Percentiles rank a stretch among this genome's conserved stretches.
phyloP scores from a whole-genome alignment of 2,888 invertebrate species.

The Monoplex corrugatus region DNA sequence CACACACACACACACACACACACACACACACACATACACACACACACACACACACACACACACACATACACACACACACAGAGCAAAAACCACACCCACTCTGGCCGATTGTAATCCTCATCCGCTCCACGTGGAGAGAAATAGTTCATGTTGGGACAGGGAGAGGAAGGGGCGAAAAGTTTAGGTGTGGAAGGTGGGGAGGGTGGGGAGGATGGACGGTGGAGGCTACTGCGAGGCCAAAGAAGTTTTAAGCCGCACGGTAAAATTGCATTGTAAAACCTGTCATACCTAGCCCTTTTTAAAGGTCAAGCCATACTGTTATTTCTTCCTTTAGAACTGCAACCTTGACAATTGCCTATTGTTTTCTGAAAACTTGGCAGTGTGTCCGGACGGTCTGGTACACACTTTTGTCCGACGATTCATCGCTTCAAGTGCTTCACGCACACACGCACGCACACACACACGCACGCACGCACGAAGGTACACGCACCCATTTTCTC shows the following conservation, averaged over 20 bases:
- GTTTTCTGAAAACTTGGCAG: not conserved
- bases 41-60: conserved; percentile 46
- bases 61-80: conserved; percentile 6
- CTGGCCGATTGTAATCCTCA: not conserved
- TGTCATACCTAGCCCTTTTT: not conserved
- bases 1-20: conserved; percentile 26
- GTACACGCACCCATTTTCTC: too few relatives aligned
- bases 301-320: too few relatives aligned
- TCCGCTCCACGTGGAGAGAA: too few relatives aligned
- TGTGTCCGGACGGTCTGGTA: not conserved
- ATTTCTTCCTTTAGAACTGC: too few relatives aligned
- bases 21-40: conserved; percentile 36
- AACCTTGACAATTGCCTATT: too few relatives aligned
- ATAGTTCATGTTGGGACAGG: too few relatives aligned
- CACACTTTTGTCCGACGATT: not conserved
- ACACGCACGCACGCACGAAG: too few relatives aligned
- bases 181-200: too few relatives aligned
- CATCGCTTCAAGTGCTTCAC: too few relatives aligned
- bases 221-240: not conserved
- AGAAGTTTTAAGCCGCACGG: conserved; percentile 5
- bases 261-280: conserved; percentile 33
- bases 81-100: not conserved
- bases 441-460: too few relatives aligned
- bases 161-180: too few relatives aligned
- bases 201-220: too few relatives aligned